Base-by-base conservation (phyloP, 92 coral and sea anemone species). In the Palythoa caribaeorum region DNA sequence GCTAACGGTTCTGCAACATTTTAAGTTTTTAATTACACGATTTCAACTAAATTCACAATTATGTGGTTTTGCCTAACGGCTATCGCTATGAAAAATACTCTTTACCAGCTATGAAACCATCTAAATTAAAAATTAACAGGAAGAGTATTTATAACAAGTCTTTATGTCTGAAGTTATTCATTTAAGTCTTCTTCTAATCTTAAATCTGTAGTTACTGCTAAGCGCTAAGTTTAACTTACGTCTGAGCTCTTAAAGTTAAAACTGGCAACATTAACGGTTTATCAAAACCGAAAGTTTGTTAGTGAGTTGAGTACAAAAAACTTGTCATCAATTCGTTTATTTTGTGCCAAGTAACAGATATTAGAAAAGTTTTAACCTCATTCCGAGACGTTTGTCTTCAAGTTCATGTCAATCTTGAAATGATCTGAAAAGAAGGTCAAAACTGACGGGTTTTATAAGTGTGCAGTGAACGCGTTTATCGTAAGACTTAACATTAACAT, bases 391-490 rank as follows among this genome's bases (percentile, higher is more conserved):
- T 79, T 74, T 89, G 40, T 70, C 74, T 86, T 87, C 76, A 86
- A 73, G 88, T 90, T 87, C 78, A 50, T 77, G 88, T 83, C 21
- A 88, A 51, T 92, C 92, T 79, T 92, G 87, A 84, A 75, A 69
- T 84, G 86, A 81, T 91, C 94, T 92, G 94, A 77, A 92, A 92
- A 87, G 91, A 83, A 92, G 87, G 91, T 84, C 83, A 84, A 73
- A 92, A 79, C 59, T 88, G 86, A 44, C 79, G 65, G 51, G 28
- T 84, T 84, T 15, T 55, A 44, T 44, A 44, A 44, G 50, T 44
- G 50, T 44, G 7, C 50, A 44, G 50, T 44, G 50, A 44, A 44
- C 50, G 21, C 35, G 65, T 59, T 15, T n/a, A 59, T 17, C 28
- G 7, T 4, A 9, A 63, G 36, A 63, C 17, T 62, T 54, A 62